A percentile compares a stretch with the other conserved stretches of the same genome.
Conservation (phyloP, 2,113 vertebrate species). For the Carassius gibelio region DNA sequence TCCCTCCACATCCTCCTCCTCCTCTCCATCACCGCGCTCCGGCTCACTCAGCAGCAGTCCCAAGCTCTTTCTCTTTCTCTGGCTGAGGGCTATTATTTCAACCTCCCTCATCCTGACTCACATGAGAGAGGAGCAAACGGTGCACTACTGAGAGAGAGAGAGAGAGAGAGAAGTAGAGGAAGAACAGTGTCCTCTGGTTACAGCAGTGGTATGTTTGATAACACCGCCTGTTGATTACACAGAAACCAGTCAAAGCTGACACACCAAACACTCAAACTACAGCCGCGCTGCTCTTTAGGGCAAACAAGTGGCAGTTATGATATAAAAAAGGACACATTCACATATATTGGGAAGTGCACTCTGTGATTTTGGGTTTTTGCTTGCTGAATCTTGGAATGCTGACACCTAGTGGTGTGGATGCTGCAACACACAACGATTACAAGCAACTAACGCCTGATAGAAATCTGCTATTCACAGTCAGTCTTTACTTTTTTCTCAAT, state of each 20-base stretch:
- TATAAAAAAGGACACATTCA: not conserved
- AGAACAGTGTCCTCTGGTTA: slow-evolving; percentile 19
- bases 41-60: slow-evolving; percentile 9
- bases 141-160: slow-evolving; percentile 16
- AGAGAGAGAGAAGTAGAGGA: not conserved
- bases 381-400: too few species aligned
- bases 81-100: slow-evolving; percentile 41
- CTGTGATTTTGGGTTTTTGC: too few species aligned
- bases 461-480: too few species aligned
- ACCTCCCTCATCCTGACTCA: slow-evolving; percentile 4
- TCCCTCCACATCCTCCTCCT: slow-evolving; percentile 52
- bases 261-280: not conserved
- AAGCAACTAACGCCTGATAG: too few species aligned
- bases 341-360: not conserved
- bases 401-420: too few species aligned
- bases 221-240: slow-evolving; percentile 12
- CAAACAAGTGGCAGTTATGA: not conserved
- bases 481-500: too few species aligned
- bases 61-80: slow-evolving; percentile 48
- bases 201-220: not conserved
- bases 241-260: not conserved
- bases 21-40: slow-evolving; percentile 53
- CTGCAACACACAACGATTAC: too few species aligned
- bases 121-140: not conserved
- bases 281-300: not conserved